These are phyloP conservation scores for Drusus annulatus DNA, from an alignment of 1,140 invertebrate genomes.

Conservation along the genomic window DNA sequence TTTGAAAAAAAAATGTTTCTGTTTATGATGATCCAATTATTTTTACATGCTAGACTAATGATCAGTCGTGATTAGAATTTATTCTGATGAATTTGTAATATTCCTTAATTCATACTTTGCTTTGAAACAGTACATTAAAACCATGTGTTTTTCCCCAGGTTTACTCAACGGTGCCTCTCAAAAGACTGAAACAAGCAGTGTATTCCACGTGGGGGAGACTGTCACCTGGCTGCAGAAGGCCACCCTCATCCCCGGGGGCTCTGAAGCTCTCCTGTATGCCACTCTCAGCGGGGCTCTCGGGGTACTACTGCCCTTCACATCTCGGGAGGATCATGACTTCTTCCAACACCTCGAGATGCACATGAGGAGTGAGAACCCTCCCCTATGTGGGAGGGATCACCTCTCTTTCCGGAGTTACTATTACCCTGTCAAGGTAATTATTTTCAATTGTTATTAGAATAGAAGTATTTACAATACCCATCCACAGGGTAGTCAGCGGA, in stretches of 20 bases:
- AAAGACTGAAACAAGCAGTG: slow-evolving; percentile 93
- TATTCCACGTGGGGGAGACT: slow-evolving; percentile 97
- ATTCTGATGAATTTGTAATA: slow-evolving; percentile 48
- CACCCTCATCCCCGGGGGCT: slow-evolving; percentile 96
- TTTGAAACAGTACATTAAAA: not conserved
- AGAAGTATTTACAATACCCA: not conserved
- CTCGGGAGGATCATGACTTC: slow-evolving; percentile 98
- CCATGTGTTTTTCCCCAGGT: slow-evolving; percentile 65
- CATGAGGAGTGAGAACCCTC: slow-evolving; percentile 97
- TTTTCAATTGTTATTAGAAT: not conserved
- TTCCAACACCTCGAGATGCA: slow-evolving; percentile 99
- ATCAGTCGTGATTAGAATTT: slow-evolving; percentile 64
- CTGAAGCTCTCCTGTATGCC: slow-evolving; percentile 96
- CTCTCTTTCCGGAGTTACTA: slow-evolving; percentile 97
- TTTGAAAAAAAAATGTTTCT: not conserved
- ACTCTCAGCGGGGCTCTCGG: slow-evolving; percentile 97
- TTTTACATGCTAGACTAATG: slow-evolving; percentile 72
- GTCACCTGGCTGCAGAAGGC: slow-evolving; percentile 93
- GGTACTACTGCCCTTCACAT: slow-evolving; percentile 97
- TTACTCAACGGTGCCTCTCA: slow-evolving; percentile 97
- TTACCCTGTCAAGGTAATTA: slow-evolving; percentile 92
- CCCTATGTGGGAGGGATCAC: slow-evolving; percentile 97
- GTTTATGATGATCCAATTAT: slow-evolving; percentile 55
- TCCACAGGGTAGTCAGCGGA: slow-evolving; percentile 57
- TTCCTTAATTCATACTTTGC: not conserved